A percentile compares a stretch with the other conserved stretches of the same genome.
Evolutionary conservation across 2,113 vertebrate genomes (phyloP).

Genomic region (Mesitornis unicolor): DNA sequence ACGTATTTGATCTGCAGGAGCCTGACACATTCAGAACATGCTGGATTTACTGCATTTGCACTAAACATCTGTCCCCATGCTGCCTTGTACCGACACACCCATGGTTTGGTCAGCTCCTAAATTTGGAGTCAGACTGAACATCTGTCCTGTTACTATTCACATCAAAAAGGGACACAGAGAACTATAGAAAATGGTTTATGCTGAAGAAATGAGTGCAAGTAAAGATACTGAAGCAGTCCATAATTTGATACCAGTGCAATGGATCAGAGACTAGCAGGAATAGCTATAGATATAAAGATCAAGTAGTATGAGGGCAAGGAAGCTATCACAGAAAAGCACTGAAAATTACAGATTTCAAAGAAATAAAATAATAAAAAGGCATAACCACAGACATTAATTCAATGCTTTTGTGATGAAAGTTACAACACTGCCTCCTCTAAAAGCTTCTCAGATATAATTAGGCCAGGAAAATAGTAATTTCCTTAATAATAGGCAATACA

Average conservation of each 20-base stretch:
- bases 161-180: not conserved
- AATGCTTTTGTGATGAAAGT: not conserved
- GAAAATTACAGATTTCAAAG: not conserved
- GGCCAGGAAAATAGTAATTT: not conserved
- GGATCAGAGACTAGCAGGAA: not conserved
- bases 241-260: not conserved
- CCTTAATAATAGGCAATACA: not conserved
- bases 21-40: not conserved
- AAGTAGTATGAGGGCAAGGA: not conserved
- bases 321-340: not conserved
- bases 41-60: accelerated
- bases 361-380: not conserved
- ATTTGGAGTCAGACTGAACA: not conserved
- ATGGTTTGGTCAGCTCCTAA: not conserved
- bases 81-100: not conserved
- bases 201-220: not conserved
- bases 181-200: not conserved
- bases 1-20: not conserved
- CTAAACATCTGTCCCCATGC: not conserved
- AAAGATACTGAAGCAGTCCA: not conserved
- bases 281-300: not conserved
- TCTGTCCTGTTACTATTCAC: not conserved
- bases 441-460: not conserved
- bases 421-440: not conserved
- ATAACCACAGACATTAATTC: not conserved